A percentile compares a stretch with the other conserved stretches of the same genome.
phyloP scores from a whole-genome alignment of 2,797 vertebrate species.

The Peromyscus eremicus region DNA sequence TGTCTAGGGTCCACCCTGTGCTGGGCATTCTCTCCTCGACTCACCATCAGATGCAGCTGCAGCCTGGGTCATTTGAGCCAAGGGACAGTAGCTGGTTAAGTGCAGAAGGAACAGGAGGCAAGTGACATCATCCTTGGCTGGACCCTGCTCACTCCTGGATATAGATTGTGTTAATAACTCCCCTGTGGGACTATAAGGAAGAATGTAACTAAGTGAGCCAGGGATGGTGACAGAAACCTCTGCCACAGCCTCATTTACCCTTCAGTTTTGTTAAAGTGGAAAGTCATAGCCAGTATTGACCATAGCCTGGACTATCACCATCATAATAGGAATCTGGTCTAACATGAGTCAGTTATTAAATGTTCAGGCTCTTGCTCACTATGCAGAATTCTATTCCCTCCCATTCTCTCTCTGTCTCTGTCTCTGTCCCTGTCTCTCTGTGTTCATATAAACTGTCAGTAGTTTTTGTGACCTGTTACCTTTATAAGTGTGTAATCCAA shows the following conservation, averaged over 20 bases:
- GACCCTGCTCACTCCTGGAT: not conserved
- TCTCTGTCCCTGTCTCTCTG: not conserved
- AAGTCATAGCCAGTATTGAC: not conserved
- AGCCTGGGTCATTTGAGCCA: not conserved
- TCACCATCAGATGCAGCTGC: not conserved
- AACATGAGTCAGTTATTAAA: not conserved
- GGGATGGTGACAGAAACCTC: not conserved
- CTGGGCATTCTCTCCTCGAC: not conserved
- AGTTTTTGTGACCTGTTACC: not conserved
- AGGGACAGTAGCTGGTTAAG: not conserved
- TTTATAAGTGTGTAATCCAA: not conserved
- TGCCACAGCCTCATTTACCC: not conserved
- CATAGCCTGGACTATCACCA: not conserved
- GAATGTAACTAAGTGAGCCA: not conserved
- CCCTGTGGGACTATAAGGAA: not conserved
- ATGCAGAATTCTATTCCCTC: not conserved
- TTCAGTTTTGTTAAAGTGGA: not conserved
- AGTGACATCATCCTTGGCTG: not conserved
- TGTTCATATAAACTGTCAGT: not conserved
- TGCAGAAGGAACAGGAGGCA: not conserved
- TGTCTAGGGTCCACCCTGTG: not conserved
- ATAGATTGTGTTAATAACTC: not conserved
- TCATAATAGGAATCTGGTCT: not conserved
- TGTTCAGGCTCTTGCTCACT: not conserved
- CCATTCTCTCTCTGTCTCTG: fast-evolving